Conservation (phyloP, 2,888 invertebrate genomes). For the Synergus laeviventris region DNA sequence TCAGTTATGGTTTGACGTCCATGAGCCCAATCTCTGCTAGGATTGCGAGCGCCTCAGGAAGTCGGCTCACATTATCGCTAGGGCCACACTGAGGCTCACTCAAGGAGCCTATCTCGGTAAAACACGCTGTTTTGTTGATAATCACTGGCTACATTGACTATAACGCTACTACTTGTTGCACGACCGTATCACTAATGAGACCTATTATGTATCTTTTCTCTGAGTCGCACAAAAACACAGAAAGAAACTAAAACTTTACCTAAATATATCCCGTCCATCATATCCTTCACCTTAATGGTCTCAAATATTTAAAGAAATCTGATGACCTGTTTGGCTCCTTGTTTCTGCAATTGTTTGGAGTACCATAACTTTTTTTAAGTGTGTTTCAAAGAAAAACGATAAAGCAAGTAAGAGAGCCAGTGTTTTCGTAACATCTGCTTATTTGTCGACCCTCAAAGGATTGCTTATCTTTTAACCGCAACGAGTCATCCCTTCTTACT, state of each 20-base stretch:
- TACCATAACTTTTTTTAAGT: neutral
- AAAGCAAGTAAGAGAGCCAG: neutral
- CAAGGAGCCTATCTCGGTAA: conserved; percentile 60
- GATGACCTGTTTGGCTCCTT: neutral
- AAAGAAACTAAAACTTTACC: neutral
- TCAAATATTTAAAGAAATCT: neutral
- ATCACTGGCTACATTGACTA: conserved; percentile 58
- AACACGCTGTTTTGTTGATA: conserved; percentile 60
- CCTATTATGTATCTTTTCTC: conserved; percentile 11
- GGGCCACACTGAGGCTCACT: conserved; percentile 59
- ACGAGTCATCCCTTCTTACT: conserved; percentile 20
- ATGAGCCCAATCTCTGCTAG: conserved; percentile 49
- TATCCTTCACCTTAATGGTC: neutral
- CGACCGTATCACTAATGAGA: conserved; percentile 36
- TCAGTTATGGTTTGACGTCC: conserved; percentile 41
- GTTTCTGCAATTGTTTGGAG: neutral
- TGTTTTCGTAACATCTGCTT: neutral
- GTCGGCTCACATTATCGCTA: conserved; percentile 65
- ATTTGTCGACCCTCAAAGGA: conserved; percentile 3
- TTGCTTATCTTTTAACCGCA: conserved; percentile 23
- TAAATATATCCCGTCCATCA: conserved; percentile 9
- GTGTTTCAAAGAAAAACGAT: neutral
- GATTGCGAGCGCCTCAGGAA: conserved; percentile 64
- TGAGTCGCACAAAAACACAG: neutral
- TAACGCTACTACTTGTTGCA: conserved; percentile 57